Evolutionary conservation across 2,888 invertebrate genomes (phyloP).

Genomic region (Dynastes maya): DNA sequence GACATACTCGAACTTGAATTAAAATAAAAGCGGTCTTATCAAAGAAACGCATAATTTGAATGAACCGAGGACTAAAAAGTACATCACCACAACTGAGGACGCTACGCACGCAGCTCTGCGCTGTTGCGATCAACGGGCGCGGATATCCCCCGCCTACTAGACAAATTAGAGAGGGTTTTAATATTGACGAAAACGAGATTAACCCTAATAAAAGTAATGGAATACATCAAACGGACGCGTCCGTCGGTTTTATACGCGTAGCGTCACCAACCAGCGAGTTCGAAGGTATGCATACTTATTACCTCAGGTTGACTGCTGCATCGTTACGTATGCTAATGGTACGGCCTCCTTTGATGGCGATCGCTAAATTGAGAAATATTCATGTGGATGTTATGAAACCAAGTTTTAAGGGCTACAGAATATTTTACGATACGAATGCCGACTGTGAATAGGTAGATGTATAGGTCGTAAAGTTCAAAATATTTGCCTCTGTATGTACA

Average conservation of each 20-base stretch:
- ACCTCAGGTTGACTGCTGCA: not conserved
- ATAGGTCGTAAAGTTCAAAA: no score
- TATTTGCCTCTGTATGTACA: no score
- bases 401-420: no score
- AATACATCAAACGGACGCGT: slow-evolving; percentile 47
- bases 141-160: not conserved
- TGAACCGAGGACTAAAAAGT: not conserved
- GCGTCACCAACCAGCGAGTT: not conserved
- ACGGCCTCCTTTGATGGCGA: slow-evolving; percentile 49
- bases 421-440: no score
- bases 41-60: not conserved
- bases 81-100: no score
- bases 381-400: slow-evolving; percentile 19
- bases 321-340: slow-evolving; percentile 50
- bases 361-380: slow-evolving; percentile 50
- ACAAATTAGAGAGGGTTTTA: slow-evolving; percentile 48
- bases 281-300: slow-evolving; percentile 9
- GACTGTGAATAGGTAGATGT: no score
- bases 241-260: not conserved
- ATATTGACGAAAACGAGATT: slow-evolving; percentile 49
- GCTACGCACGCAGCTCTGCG: no score
- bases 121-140: no score
- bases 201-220: slow-evolving; percentile 51
- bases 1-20: no score
- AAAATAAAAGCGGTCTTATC: not conserved